phyloP scores from a whole-genome alignment of 1,140 invertebrate genomes.

The Drosophila mauritiana region DNA sequence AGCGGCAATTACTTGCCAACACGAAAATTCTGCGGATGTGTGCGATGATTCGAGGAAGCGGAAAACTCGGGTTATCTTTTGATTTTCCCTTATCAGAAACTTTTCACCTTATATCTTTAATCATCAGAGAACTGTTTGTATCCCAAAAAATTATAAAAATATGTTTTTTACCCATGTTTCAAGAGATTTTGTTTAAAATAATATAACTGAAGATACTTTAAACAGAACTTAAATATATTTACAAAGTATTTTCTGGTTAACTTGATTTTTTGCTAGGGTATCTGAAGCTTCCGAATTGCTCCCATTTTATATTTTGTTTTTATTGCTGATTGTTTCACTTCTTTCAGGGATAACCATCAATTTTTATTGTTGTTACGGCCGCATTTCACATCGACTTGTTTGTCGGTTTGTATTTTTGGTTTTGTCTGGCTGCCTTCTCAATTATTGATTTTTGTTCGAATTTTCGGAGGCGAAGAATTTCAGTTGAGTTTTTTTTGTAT shows the following conservation, averaged over 20 bases:
- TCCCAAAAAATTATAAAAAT: neutral
- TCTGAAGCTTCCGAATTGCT: neutral
- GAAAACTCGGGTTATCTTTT: slow-evolving; percentile 16
- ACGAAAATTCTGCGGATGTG: neutral
- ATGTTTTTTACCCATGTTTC: neutral
- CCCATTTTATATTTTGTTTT: slow-evolving; percentile 48
- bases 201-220: neutral
- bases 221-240: neutral
- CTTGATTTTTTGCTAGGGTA: slow-evolving; percentile 9
- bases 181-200: too few relatives aligned
- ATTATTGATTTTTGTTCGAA: slow-evolving; percentile 67
- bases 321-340: slow-evolving; percentile 81
- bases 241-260: neutral
- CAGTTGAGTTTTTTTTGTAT: slow-evolving; percentile 13
- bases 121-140: neutral
- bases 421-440: slow-evolving; percentile 22
- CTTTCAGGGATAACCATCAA: slow-evolving; percentile 77
- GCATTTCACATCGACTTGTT: slow-evolving; percentile 53
- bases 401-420: slow-evolving; percentile 36
- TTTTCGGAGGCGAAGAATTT: slow-evolving; percentile 16
- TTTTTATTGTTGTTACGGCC: slow-evolving; percentile 72
- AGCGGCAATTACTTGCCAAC: slow-evolving; percentile 56
- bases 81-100: slow-evolving; percentile 2
- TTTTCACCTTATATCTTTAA: neutral
- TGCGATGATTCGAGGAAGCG: slow-evolving; percentile 1